Conservation (phyloP, 1,140 invertebrate species). For the Phortica variegata region DNA sequence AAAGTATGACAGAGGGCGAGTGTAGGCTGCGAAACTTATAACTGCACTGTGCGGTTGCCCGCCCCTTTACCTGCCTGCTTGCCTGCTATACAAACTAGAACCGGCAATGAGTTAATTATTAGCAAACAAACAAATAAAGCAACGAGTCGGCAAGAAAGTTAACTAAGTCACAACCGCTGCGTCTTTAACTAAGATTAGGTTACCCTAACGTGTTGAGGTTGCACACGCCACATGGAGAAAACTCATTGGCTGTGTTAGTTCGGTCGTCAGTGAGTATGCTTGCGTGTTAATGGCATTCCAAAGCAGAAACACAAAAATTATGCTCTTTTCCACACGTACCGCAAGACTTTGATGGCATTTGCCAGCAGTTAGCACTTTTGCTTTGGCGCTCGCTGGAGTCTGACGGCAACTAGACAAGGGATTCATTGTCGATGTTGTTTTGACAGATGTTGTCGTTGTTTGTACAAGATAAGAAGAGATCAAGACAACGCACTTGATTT, state of each 20-base stretch:
- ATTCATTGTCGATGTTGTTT: too few relatives aligned
- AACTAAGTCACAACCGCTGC: constrained; percentile 1
- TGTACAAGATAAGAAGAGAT: constrained; percentile 25
- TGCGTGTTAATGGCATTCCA: constrained; percentile 29
- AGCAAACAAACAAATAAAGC: constrained; percentile 27
- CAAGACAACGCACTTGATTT: constrained; percentile 4
- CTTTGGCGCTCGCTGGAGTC: constrained; percentile 31
- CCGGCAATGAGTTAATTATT: constrained; percentile 45
- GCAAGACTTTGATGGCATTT: background rate
- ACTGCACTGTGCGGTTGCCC: constrained; percentile 42
- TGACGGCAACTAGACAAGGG: constrained; percentile 9
- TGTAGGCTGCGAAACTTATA: constrained; percentile 26
- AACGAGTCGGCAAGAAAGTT: constrained; percentile 14
- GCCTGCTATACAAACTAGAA: too few relatives aligned
- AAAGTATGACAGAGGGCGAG: background rate
- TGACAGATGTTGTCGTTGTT: constrained; percentile 28
- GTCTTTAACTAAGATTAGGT: constrained; percentile 31
- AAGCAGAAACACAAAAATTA: constrained; percentile 6
- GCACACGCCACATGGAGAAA: constrained; percentile 17
- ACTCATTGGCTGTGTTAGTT: too few relatives aligned
- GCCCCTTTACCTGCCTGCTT: too few relatives aligned
- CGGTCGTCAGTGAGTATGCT: too few relatives aligned
- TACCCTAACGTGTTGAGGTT: constrained; percentile 12
- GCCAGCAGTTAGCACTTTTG: constrained; percentile 27
- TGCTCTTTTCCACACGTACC: too few relatives aligned